These are phyloP conservation scores for Chrysaora quinquecirrha DNA, from an alignment of 30 jellyfish, hydroid and myxozoan species.

Conservation along the genomic window DNA sequence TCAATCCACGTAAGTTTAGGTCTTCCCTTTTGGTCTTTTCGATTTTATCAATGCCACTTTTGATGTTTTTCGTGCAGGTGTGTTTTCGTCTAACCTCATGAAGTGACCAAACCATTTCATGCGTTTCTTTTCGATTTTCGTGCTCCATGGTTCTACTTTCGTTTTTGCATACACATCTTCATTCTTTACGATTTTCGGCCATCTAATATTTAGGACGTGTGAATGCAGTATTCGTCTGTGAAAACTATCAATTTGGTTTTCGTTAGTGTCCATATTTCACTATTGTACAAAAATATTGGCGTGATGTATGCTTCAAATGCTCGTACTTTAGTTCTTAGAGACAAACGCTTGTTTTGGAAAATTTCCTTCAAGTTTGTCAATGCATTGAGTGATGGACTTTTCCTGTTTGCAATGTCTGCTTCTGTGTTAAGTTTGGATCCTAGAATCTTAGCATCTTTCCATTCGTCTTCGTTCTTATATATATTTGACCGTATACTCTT, in stretches of 20 bases:
- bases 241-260: background rate
- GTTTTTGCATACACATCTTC: background rate
- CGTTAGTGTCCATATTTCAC: background rate
- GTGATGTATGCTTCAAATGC: constrained; percentile 1
- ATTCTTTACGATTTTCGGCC: background rate
- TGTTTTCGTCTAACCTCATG: background rate
- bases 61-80: constrained; percentile 33
- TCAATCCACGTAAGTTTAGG: constrained; percentile 18
- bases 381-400: constrained; percentile 15
- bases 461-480: background rate
- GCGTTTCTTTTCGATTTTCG: background rate
- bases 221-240: background rate
- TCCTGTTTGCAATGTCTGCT: constrained; percentile 24
- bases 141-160: background rate
- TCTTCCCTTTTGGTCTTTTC: constrained; percentile 25
- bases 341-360: constrained; percentile 13
- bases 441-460: constrained; percentile 2
- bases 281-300: background rate
- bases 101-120: background rate
- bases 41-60: constrained; percentile 14
- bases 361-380: constrained; percentile 10
- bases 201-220: background rate
- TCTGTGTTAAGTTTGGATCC: constrained; percentile 29
- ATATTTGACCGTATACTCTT: constrained; percentile 25
- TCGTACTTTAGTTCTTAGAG: constrained; percentile 15